phyloP scores from a whole-genome alignment of 2,113 vertebrate genomes.

The Semnornis frantzii region DNA sequence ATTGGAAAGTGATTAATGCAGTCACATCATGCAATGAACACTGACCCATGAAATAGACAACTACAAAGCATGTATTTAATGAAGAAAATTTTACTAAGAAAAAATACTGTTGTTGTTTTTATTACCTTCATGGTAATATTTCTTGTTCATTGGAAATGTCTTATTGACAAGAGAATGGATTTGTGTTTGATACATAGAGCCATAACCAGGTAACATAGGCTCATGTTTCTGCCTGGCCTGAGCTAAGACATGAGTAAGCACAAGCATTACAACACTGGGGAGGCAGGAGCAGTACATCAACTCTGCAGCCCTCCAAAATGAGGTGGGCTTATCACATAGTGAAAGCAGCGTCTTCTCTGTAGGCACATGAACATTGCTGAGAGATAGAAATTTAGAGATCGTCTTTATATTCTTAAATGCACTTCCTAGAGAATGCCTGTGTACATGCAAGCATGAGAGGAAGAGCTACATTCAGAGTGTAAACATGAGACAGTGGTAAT shows the following conservation, averaged over 20 bases:
- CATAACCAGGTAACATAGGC: background rate
- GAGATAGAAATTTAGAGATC: background rate
- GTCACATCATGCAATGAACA: conserved; percentile 8
- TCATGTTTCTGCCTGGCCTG: background rate
- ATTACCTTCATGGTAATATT: background rate
- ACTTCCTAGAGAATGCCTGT: background rate
- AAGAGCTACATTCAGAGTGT: background rate
- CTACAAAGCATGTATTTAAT: background rate
- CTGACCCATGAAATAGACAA: background rate
- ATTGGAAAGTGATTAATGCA: conserved; percentile 26
- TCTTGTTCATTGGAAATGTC: background rate
- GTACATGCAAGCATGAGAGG: background rate
- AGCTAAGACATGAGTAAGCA: fast-evolving
- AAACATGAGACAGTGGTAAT: background rate
- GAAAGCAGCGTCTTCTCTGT: background rate
- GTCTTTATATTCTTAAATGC: background rate
- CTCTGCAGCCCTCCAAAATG: background rate
- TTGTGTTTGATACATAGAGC: background rate
- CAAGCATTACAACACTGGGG: background rate
- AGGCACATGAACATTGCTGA: background rate
- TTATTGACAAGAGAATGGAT: background rate
- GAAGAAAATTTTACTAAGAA: background rate
- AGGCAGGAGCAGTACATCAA: background rate
- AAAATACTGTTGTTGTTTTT: background rate
- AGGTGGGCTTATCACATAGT: background rate